phyloP scores from a whole-genome alignment of 2,113 vertebrate species.

The Lepus europaeus region DNA sequence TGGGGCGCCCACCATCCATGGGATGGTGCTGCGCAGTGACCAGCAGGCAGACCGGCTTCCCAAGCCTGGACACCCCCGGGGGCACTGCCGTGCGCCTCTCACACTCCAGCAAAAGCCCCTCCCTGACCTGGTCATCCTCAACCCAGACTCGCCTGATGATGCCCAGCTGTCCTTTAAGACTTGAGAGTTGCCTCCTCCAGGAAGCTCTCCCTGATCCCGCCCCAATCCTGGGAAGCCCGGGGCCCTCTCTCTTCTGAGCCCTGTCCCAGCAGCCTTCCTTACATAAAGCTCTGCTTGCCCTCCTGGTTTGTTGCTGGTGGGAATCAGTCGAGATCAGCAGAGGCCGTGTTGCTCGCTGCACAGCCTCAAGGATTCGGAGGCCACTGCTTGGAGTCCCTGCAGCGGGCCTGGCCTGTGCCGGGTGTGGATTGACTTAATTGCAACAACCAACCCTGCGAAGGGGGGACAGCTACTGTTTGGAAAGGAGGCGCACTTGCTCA shows the following conservation, averaged over 20 bases:
- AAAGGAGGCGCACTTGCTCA: neutral
- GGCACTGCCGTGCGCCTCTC: neutral
- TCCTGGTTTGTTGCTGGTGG: neutral
- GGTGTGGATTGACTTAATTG: neutral
- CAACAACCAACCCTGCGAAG: neutral
- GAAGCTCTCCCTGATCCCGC: neutral
- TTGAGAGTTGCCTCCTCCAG: neutral
- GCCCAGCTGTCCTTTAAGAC: neutral
- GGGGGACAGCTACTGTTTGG: neutral
- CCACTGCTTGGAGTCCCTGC: neutral
- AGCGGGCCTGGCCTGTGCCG: neutral
- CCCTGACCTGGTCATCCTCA: neutral
- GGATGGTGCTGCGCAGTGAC: neutral
- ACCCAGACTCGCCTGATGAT: neutral
- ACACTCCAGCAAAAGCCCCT: neutral
- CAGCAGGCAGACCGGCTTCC: neutral
- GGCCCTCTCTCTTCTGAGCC: neutral
- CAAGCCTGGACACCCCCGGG: neutral
- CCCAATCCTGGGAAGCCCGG: neutral
- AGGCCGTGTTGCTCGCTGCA: neutral
- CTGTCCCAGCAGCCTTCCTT: neutral
- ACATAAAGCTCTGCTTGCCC: neutral
- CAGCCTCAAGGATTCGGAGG: too few species aligned
- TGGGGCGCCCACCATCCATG: rapidly evolving
- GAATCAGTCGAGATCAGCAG: neutral